These are phyloP conservation scores for Diplodus sargus DNA, from an alignment of 2,797 vertebrate genomes.

Conservation along the genomic window DNA sequence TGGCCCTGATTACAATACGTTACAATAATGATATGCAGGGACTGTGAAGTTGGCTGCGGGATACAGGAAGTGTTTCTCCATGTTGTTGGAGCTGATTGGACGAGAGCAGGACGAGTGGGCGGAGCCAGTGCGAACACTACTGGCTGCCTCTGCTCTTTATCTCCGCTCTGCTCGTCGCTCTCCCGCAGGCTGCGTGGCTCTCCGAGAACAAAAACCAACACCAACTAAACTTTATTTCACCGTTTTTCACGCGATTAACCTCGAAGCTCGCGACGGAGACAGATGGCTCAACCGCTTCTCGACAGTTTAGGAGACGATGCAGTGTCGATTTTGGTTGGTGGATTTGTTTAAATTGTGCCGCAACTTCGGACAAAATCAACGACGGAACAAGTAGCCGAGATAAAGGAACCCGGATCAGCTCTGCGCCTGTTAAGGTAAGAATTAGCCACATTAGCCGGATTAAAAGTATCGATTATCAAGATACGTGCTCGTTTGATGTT, in stretches of 20 bases:
- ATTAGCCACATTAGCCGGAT: too few species aligned
- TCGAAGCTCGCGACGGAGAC: slow-evolving; percentile 10
- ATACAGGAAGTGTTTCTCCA: slow-evolving; percentile 1
- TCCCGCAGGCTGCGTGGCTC: slow-evolving; percentile 48
- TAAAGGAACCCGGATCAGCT: slow-evolving; percentile 58
- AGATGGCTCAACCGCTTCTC: slow-evolving; percentile 61
- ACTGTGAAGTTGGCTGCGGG: slow-evolving; percentile 19
- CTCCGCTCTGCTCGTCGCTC: slow-evolving; percentile 30
- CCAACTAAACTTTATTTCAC: slow-evolving; percentile 1
- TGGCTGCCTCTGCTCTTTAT: slow-evolving; percentile 15
- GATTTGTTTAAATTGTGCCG: slow-evolving; percentile 39
- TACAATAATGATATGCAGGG: background rate
- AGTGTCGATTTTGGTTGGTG: slow-evolving; percentile 25
- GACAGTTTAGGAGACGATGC: background rate
- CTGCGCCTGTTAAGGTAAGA: slow-evolving; percentile 65
- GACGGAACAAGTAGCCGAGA: slow-evolving; percentile 59
- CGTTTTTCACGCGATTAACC: background rate
- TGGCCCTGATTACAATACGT: background rate
- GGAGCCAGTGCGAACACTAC: slow-evolving; percentile 46
- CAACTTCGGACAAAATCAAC: slow-evolving; percentile 46
- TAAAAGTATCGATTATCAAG: background rate
- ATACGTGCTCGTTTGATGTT: background rate
- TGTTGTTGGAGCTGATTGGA: slow-evolving; percentile 55
- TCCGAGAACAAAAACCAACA: background rate
- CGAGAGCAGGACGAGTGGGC: slow-evolving; percentile 41